Conservation (phyloP, 1,140 invertebrate genomes). For the Tetraneura akinire region DNA sequence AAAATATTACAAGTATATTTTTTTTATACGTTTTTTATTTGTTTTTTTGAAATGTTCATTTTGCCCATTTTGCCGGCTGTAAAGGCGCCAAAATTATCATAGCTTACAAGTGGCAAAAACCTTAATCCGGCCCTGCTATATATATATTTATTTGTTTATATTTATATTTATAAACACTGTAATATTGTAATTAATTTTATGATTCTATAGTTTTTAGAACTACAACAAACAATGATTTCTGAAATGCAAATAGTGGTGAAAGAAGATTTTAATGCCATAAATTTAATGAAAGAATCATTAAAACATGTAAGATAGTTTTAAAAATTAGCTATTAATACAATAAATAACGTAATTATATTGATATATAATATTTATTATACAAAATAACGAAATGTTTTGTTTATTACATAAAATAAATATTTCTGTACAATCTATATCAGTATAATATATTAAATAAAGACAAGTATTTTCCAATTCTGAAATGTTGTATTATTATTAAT, state of each 20-base stretch:
- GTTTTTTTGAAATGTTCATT: too few relatives aligned
- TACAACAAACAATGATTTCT: constrained; percentile 44
- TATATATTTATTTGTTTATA: too few relatives aligned
- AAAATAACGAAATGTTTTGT: not conserved
- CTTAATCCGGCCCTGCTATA: too few relatives aligned
- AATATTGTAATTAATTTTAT: not conserved
- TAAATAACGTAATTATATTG: not conserved
- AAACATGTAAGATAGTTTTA: constrained; percentile 40
- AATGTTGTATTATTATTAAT: too few relatives aligned
- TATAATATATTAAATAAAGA: not conserved
- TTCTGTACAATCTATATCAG: not conserved
- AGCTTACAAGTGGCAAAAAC: too few relatives aligned
- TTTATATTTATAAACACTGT: too few relatives aligned
- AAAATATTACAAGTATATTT: too few relatives aligned
- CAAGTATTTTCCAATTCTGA: too few relatives aligned
- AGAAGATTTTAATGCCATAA: constrained; percentile 42
- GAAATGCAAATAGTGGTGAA: constrained; percentile 42
- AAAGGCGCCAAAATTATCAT: too few relatives aligned
- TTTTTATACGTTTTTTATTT: too few relatives aligned
- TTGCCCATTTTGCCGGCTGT: too few relatives aligned
- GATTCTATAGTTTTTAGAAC: constrained; percentile 28
- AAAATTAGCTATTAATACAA: too few relatives aligned
- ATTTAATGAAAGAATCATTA: constrained; percentile 38
- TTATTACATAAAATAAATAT: not conserved
- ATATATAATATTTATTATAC: not conserved